These are phyloP conservation scores for Iselma pallidipennis DNA, from an alignment of 2,888 invertebrate genomes.

Conservation along the genomic window DNA sequence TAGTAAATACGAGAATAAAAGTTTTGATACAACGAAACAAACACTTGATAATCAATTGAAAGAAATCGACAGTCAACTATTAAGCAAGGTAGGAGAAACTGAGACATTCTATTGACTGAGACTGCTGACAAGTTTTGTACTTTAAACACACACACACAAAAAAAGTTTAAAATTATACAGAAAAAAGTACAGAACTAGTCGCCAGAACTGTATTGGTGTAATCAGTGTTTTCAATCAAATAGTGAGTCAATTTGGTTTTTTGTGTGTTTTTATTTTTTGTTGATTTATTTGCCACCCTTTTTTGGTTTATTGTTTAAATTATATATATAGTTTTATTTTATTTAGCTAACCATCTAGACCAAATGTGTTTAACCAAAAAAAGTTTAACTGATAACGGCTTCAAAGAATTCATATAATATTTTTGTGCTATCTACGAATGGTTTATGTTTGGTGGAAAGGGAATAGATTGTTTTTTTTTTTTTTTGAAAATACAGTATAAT, in stretches of 20 bases:
- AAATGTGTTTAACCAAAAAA: constrained; percentile 1
- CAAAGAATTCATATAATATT: too few species aligned
- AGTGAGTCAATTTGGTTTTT: constrained; percentile 45
- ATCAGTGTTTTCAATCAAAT: constrained; percentile 43
- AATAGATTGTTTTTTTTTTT: too few species aligned
- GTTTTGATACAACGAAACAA: constrained; percentile 75
- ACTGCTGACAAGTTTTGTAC: constrained; percentile 22
- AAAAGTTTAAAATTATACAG: constrained; percentile 6
- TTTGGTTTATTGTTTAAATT: too few species aligned
- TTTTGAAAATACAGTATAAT: too few species aligned
- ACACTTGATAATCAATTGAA: constrained; percentile 80
- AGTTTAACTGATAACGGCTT: neutral
- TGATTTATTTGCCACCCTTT: constrained; percentile 29
- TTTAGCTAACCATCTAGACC: neutral
- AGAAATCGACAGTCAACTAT: constrained; percentile 78
- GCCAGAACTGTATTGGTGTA: constrained; percentile 17
- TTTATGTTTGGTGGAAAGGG: too few species aligned
- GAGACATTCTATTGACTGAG: constrained; percentile 56
- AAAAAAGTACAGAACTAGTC: constrained; percentile 37
- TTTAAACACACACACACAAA: constrained; percentile 2
- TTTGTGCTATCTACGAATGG: too few species aligned
- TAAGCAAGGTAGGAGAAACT: constrained; percentile 61
- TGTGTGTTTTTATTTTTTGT: constrained; percentile 33
- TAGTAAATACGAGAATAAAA: constrained; percentile 59
- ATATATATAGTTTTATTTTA: constrained; percentile 15